Conservation (phyloP, 2,113 vertebrate species). For the Corynorhinus townsendii region DNA sequence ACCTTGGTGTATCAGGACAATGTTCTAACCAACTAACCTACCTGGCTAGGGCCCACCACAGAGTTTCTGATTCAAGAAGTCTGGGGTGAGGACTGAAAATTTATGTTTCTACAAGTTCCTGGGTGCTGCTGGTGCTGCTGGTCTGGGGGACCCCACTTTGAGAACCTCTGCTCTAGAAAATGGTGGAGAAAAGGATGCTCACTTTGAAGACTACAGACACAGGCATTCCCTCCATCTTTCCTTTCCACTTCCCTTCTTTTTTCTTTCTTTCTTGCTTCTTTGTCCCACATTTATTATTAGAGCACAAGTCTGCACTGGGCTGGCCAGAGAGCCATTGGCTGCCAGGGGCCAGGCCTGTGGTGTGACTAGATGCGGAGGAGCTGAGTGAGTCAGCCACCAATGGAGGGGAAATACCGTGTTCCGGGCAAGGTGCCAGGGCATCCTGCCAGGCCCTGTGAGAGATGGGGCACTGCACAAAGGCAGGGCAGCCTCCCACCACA, state of each 20-base stretch:
- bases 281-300: background rate
- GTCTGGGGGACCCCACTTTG: background rate
- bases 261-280: background rate
- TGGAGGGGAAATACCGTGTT: background rate
- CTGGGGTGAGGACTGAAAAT: background rate
- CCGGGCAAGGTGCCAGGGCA: background rate
- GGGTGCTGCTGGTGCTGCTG: background rate
- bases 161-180: background rate
- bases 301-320: background rate
- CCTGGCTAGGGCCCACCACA: background rate
- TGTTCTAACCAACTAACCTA: background rate
- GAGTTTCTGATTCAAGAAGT: background rate
- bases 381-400: background rate
- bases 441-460: background rate
- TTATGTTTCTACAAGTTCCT: background rate
- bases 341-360: background rate
- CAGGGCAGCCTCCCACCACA: accelerated
- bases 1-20: background rate
- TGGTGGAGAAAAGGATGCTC: background rate
- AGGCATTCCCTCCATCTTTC: background rate
- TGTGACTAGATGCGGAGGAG: background rate
- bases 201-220: background rate
- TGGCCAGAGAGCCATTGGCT: background rate
- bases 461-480: background rate
- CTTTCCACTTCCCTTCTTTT: background rate